These are phyloP conservation scores for Tinea semifulvella DNA, from an alignment of 2,888 invertebrate species.

Conservation along the genomic window DNA sequence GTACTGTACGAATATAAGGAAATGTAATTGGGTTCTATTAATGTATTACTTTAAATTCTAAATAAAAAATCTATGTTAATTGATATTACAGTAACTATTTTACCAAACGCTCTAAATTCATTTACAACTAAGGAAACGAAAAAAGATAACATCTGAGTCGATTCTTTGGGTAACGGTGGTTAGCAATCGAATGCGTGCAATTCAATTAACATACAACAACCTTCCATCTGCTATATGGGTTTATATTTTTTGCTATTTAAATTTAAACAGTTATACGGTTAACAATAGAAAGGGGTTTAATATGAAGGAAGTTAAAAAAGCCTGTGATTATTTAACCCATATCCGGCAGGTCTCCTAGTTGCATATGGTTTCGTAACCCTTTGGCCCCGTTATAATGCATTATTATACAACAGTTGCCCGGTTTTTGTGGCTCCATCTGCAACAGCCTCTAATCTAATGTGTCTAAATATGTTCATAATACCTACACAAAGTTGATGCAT, in stretches of 20 bases:
- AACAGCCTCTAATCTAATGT: neutral
- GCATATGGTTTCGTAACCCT: constrained; percentile 61
- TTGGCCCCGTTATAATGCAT: constrained; percentile 59
- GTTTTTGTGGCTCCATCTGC: constrained; percentile 7
- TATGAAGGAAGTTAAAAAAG: constrained; percentile 44
- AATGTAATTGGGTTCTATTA: no score
- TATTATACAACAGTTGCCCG: constrained; percentile 49
- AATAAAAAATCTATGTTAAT: constrained; percentile 8
- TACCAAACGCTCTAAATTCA: constrained; percentile 7
- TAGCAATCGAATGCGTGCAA: constrained; percentile 31
- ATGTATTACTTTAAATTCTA: neutral
- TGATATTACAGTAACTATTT: constrained; percentile 6
- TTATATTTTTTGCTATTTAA: constrained; percentile 31
- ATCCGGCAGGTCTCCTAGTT: constrained; percentile 42
- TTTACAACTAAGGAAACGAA: constrained; percentile 7
- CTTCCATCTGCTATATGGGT: constrained; percentile 41
- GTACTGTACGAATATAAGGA: neutral
- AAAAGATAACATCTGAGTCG: constrained; percentile 10
- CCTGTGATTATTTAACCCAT: constrained; percentile 63
- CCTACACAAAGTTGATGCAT: no score
- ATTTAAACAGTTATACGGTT: constrained; percentile 41
- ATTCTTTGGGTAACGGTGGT: constrained; percentile 23
- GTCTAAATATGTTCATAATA: no score
- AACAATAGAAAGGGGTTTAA: constrained; percentile 51
- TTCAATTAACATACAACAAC: constrained; percentile 52